Evolutionary conservation across 1,140 invertebrate species (phyloP).

Genomic region (Diploscapter pachys): DNA sequence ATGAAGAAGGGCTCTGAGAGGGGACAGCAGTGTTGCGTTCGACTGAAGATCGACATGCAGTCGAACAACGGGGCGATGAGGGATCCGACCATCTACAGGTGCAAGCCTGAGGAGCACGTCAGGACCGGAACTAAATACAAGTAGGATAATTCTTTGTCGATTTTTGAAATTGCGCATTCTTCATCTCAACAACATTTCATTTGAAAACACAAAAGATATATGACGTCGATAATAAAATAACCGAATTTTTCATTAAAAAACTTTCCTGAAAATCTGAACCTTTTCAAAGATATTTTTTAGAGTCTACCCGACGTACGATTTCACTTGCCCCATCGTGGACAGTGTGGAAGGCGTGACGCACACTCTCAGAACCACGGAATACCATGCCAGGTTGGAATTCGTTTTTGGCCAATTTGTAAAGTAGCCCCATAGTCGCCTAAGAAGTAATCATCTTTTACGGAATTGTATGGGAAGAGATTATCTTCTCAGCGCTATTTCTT

Average conservation of each 20-base stretch:
- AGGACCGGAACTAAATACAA: conserved; percentile 90
- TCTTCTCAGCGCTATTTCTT: background rate
- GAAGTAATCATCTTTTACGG: conserved; percentile 1
- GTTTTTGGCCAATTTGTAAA: conserved; percentile 67
- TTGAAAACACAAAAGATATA: conserved; percentile 99
- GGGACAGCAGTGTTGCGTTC: conserved; percentile 82
- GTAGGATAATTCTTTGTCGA: conserved; percentile 64
- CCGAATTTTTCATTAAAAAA: conserved; percentile 87
- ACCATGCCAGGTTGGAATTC: conserved; percentile 74
- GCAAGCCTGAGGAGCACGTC: conserved; percentile 88
- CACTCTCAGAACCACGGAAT: conserved; percentile 93
- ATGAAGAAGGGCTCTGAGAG: conserved; percentile 79
- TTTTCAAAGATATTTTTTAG: conserved; percentile 62
- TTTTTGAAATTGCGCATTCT: conserved; percentile 5
- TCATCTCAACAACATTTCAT: conserved; percentile 63
- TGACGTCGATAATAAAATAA: conserved; percentile 96
- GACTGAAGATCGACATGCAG: conserved; percentile 95
- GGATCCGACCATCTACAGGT: conserved; percentile 98
- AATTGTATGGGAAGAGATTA: background rate
- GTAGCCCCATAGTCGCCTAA: background rate
- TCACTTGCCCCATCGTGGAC: conserved; percentile 98
- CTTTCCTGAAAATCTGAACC: conserved; percentile 69
- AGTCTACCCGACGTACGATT: conserved; percentile 98
- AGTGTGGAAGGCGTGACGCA: conserved; percentile 94
- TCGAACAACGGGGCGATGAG: conserved; percentile 91